phyloP scores from a whole-genome alignment of 2,113 vertebrate species.

The Epinephelus lanceolatus region DNA sequence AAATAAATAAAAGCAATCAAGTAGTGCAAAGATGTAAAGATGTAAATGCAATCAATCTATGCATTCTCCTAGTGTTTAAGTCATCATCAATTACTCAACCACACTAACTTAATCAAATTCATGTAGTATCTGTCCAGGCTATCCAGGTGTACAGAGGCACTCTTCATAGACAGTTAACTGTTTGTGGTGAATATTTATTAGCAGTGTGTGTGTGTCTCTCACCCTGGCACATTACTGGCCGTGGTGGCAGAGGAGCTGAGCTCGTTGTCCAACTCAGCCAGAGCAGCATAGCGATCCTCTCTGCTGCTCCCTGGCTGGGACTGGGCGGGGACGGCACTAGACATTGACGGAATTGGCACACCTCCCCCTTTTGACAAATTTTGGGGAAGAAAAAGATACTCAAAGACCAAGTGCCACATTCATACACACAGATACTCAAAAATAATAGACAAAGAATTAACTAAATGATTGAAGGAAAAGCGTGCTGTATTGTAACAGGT shows the following conservation, averaged over 20 bases:
- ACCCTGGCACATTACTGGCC: conserved; percentile 89
- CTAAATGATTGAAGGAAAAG: not conserved
- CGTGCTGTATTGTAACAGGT: not conserved
- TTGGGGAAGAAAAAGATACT: not conserved
- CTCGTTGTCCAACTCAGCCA: conserved; percentile 93
- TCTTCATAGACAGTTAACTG: not conserved
- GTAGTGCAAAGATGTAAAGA: no score
- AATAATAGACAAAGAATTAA: not conserved
- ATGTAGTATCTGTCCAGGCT: not conserved
- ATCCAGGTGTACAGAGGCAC: not conserved
- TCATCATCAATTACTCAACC: not conserved
- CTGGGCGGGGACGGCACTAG: conserved; percentile 84
- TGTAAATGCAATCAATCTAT: not conserved
- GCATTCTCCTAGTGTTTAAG: not conserved
- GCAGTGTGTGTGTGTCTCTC: conserved; percentile 50
- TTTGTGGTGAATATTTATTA: not conserved
- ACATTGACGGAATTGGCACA: conserved; percentile 80
- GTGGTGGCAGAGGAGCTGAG: conserved; percentile 89
- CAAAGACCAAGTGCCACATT: not conserved
- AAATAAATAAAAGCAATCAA: no score
- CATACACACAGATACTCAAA: not conserved
- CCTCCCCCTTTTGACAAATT: conserved; percentile 69
- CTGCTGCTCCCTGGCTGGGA: conserved; percentile 80
- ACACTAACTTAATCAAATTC: not conserved
- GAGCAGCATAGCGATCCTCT: conserved; percentile 94